Evolutionary conservation across 2,888 invertebrate genomes (phyloP).

Genomic region (Leucoma salicis): DNA sequence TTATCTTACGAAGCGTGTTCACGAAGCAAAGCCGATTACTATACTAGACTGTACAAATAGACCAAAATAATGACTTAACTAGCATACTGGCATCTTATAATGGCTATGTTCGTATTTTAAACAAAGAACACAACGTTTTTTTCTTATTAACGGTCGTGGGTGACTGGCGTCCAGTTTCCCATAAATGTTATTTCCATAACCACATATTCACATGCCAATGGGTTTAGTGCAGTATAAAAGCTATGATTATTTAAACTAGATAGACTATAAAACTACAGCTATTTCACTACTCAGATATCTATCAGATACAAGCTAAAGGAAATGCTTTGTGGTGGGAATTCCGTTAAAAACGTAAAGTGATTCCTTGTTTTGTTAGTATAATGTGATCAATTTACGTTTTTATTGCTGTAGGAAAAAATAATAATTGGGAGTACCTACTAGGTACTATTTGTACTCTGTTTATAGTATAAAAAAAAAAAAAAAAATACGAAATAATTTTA

Average conservation of each 20-base stretch:
- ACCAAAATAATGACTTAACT: conserved; percentile 44
- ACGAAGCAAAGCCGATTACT: too few relatives aligned
- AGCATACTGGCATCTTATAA: conserved; percentile 38
- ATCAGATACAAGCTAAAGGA: conserved; percentile 24
- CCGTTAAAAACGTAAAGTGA: conserved; percentile 17
- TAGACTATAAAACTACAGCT: conserved; percentile 32
- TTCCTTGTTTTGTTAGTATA: conserved; percentile 15
- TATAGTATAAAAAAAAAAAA: too few relatives aligned
- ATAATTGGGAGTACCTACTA: too few relatives aligned
- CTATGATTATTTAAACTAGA: conserved; percentile 31
- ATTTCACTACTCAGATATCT: conserved; percentile 27
- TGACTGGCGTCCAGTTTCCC: conserved; percentile 38
- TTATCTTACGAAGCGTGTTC: too few relatives aligned
- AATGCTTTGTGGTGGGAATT: conserved; percentile 25
- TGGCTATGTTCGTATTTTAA: conserved; percentile 33
- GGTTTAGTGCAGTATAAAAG: conserved; percentile 36
- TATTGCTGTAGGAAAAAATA: too few relatives aligned
- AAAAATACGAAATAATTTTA: too few relatives aligned
- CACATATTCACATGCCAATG: conserved; percentile 43
- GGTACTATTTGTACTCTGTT: too few relatives aligned
- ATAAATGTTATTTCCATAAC: conserved; percentile 32
- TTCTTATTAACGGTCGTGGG: conserved; percentile 38
- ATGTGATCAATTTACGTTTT: conserved; percentile 21
- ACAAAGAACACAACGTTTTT: conserved; percentile 36
- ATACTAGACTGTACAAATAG: too few relatives aligned